Conservation (phyloP, 1,140 invertebrate species). For the Drosophila eugracilis region DNA sequence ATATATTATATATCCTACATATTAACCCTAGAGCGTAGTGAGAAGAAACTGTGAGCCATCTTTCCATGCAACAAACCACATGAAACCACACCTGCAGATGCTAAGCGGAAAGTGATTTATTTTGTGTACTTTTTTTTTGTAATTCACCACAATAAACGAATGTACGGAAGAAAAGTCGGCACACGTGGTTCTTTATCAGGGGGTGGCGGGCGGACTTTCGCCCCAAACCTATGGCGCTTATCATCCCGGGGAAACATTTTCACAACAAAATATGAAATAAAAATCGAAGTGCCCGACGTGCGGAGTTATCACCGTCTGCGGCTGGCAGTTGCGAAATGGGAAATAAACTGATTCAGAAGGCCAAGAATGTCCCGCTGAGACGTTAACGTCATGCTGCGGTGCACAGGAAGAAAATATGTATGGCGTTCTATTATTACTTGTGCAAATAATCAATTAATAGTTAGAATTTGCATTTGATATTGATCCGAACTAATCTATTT, state of each 20-base stretch:
- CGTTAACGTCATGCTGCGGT: too few relatives aligned
- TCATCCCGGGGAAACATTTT: constrained; percentile 23
- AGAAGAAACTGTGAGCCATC: constrained; percentile 19
- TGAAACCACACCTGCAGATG: constrained; percentile 18
- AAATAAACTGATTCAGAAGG: constrained; percentile 25
- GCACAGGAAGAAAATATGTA: too few relatives aligned
- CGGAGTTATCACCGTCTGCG: constrained; percentile 41
- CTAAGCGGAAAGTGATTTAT: constrained; percentile 61
- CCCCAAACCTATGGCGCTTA: constrained; percentile 31
- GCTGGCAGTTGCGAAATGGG: constrained; percentile 26
- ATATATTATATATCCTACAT: constrained; percentile 33
- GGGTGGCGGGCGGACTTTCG: constrained; percentile 36
- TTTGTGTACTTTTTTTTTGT: constrained; percentile 32
- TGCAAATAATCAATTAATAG: too few relatives aligned
- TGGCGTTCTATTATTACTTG: too few relatives aligned
- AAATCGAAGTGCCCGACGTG: constrained; percentile 8
- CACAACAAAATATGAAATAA: constrained; percentile 2
- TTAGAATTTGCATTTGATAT: too few relatives aligned
- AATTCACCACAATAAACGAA: constrained; percentile 56
- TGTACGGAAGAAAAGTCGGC: constrained; percentile 50
- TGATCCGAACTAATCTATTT: too few relatives aligned
- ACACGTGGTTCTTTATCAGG: constrained; percentile 55
- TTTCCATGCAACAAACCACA: not conserved
- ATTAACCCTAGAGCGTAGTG: constrained; percentile 44
- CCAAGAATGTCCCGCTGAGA: constrained; percentile 11